Evolutionary conservation across 2,888 invertebrate species (phyloP).

Genomic region (Aradus depressus): DNA sequence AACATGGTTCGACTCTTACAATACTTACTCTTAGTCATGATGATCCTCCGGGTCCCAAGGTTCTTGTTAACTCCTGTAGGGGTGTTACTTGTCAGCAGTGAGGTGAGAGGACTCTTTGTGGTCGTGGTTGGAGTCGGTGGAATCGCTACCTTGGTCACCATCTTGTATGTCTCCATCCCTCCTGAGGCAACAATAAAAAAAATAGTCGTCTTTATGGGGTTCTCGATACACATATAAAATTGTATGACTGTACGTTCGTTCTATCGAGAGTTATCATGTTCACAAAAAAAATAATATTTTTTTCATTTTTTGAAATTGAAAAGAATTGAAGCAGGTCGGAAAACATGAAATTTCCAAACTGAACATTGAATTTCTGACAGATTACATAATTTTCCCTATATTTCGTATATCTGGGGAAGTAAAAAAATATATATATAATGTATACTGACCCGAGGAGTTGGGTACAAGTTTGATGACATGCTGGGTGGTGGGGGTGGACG

Average conservation of each 20-base stretch:
- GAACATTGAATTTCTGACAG: no score
- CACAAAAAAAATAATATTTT: no score
- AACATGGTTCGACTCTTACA: neutral
- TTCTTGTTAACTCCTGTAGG: conserved; percentile 49
- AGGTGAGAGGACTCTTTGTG: conserved; percentile 46
- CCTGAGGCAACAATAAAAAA: conserved; percentile 21
- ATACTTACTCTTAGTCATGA: conserved; percentile 57
- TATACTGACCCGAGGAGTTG: conserved; percentile 43
- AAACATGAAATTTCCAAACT: neutral
- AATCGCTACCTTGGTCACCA: conserved; percentile 53
- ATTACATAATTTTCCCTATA: no score
- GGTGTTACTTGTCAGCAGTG: conserved; percentile 48
- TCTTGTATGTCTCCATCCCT: conserved; percentile 46
- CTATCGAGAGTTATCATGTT: no score
- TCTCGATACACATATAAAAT: no score
- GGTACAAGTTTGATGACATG: conserved; percentile 43
- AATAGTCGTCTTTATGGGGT: no score
- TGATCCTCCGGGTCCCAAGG: conserved; percentile 53
- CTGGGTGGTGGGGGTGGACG: conserved; percentile 17
- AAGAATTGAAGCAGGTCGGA: no score
- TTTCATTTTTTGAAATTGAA: no score
- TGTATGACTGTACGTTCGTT: no score
- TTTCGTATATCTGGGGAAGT: no score
- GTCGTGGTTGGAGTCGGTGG: conserved; percentile 40
- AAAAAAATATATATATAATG: neutral